Conservation (phyloP, 1,140 invertebrate species). For the Megalonaias nervosa region DNA sequence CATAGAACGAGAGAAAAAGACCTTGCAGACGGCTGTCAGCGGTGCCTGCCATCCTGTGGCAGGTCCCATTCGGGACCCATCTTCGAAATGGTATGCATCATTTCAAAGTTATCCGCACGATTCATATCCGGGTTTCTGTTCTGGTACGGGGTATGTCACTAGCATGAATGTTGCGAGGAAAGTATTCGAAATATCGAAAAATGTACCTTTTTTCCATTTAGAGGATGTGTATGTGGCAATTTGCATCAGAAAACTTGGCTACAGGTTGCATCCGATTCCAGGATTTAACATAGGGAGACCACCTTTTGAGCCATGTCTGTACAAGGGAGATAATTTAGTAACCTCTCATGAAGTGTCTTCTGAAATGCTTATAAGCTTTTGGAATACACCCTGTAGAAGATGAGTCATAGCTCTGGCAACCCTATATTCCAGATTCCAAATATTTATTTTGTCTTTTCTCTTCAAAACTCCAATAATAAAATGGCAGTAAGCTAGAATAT, state of each 20-base stretch:
- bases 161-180: slow-evolving; percentile 62
- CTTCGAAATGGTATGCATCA: slow-evolving; percentile 70
- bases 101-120: slow-evolving; percentile 60
- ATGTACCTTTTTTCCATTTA: slow-evolving; percentile 66
- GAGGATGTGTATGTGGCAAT: slow-evolving; percentile 71
- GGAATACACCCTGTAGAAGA: slow-evolving; percentile 2
- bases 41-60: slow-evolving; percentile 36
- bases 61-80: slow-evolving; percentile 49
- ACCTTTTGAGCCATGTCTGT: slow-evolving; percentile 1
- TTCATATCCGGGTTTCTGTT: slow-evolving; percentile 70
- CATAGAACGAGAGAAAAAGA: neutral
- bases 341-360: slow-evolving; percentile 8
- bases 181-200: slow-evolving; percentile 55
- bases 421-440: no score
- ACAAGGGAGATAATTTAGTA: neutral
- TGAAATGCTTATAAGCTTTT: slow-evolving; percentile 1
- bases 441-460: no score
- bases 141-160: slow-evolving; percentile 70
- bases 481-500: no score
- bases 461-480: no score
- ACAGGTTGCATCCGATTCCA: slow-evolving; percentile 7
- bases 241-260: slow-evolving; percentile 43
- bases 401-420: no score
- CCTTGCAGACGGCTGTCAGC: neutral
- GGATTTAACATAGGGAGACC: slow-evolving; percentile 27